Conservation (phyloP, 2,113 vertebrate species). For the Hylia prasina region DNA sequence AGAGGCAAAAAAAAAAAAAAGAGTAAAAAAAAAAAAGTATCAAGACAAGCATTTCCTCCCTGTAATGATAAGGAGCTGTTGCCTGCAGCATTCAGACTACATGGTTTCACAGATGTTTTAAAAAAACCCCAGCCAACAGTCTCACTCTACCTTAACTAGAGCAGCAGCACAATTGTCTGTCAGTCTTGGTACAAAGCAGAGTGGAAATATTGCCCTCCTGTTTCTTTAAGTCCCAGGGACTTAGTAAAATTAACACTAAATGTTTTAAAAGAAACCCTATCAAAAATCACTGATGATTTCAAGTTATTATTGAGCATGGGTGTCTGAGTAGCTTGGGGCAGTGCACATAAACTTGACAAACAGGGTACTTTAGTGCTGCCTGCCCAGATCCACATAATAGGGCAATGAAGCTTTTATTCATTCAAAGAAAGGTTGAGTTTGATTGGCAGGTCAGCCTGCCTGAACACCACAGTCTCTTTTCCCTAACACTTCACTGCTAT, state of each 20-base stretch:
- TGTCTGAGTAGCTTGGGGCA: constrained; percentile 75
- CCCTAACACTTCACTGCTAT: constrained; percentile 80
- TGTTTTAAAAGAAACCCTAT: constrained; percentile 62
- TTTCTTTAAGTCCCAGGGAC: constrained; percentile 30
- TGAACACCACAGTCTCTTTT: constrained; percentile 67
- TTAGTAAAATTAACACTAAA: constrained; percentile 66
- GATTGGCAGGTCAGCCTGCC: constrained; percentile 82
- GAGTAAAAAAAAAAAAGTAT: constrained; percentile 13
- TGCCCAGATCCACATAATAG: constrained; percentile 78
- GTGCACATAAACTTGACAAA: constrained; percentile 80
- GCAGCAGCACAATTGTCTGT: constrained; percentile 43
- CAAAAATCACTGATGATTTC: constrained; percentile 68
- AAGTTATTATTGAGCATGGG: constrained; percentile 71
- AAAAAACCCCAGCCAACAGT: not conserved
- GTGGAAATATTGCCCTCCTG: constrained; percentile 15
- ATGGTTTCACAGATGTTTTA: constrained; percentile 62
- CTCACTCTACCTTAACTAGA: constrained; percentile 39
- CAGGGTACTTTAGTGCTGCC: constrained; percentile 77
- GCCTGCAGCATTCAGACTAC: constrained; percentile 67
- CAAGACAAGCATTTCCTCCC: constrained; percentile 69
- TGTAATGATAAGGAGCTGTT: constrained; percentile 70
- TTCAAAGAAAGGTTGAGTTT: constrained; percentile 79
- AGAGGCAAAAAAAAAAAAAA: constrained; percentile 13
- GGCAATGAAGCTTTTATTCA: constrained; percentile 81
- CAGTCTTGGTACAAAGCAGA: constrained; percentile 46